Conservation (phyloP, 2,113 vertebrate genomes). For the Aldabrachelys gigantea region DNA sequence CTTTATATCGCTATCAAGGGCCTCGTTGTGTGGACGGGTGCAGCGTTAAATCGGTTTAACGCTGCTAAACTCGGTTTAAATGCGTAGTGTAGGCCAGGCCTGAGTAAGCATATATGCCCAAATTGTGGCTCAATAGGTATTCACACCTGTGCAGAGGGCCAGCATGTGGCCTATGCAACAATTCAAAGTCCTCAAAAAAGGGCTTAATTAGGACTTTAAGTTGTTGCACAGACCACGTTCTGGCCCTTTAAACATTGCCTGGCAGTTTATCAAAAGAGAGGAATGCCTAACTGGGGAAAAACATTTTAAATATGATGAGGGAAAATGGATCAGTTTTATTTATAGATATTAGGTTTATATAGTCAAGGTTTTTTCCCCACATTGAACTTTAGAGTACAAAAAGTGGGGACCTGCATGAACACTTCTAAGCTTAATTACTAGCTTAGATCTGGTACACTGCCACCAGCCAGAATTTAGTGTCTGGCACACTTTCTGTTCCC, state of each 20-base stretch:
- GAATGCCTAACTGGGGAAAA: neutral
- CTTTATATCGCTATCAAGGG: too few relatives aligned
- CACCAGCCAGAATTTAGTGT: too few relatives aligned
- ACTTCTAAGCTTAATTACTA: too few relatives aligned
- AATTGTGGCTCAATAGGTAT: neutral
- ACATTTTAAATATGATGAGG: neutral
- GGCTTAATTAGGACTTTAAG: neutral
- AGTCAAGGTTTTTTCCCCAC: too few relatives aligned
- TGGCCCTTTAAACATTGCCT: neutral
- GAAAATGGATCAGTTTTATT: neutral
- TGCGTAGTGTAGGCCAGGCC: too few relatives aligned
- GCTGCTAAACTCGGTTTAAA: too few relatives aligned
- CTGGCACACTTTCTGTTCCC: too few relatives aligned
- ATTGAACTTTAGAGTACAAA: too few relatives aligned
- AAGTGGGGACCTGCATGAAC: too few relatives aligned
- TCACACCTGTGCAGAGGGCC: neutral
- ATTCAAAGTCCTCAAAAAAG: slow-evolving; percentile 6
- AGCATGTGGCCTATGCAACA: neutral
- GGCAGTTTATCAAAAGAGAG: neutral
- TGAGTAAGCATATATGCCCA: neutral
- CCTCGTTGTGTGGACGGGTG: too few relatives aligned
- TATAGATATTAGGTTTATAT: neutral
- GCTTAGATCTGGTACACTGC: too few relatives aligned
- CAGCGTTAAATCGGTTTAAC: too few relatives aligned
- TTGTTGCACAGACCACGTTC: neutral